Base-by-base conservation (phyloP, 2,113 vertebrate species). In the Aix galericulata region DNA sequence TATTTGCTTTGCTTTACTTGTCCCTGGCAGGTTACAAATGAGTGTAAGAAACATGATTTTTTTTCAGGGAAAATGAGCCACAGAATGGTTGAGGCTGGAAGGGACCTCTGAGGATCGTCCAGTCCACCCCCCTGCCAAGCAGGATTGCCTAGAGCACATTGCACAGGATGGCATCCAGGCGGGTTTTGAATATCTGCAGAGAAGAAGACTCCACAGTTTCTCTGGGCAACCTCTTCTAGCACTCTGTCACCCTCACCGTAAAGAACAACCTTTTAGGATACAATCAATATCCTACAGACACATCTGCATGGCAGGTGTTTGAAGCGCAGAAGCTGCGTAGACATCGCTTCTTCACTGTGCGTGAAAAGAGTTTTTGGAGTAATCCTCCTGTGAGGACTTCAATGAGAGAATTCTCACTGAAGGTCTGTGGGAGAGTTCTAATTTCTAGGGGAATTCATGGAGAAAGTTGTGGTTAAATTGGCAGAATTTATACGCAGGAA, bases 21-120 rank as follows among this genome's bases (percentile, higher is more conserved):
- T 88, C 86, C 46, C 80, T 75, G 53, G 88, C 86, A 83, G 95
- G 29, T 64, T 74, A 75, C 42, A 96, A 95, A 72, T 90, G 34
- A 86, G 79, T 72, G 42, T 32, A 72, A 92, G 66, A 91, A 91
- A 89, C 42, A 72, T 8, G 56, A 21, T 13, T 94, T 82, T 95
- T 38, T 38, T 38, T 56, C 32, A 77, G 79, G 56, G 46, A 88
- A 94, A 94, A 60, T 48, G 91, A 77, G 64, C n/a, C 32, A 17
- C 40, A 86, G 46, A 48, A 48, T 48, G 46, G 46, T 11, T 48
- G 46, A 27, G 60, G 23, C 27, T 63, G 25, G 23, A 63, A 63
- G 34, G 10, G 34, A 63, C 60, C 16, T 63, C 60, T 63, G 23
- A 34, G 36, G 34, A 38, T 63, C 15, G 27, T 25, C 15, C 38